These are phyloP conservation scores for Callinectes sapidus DNA, from an alignment of 2,888 invertebrate genomes.

Conservation along the genomic window DNA sequence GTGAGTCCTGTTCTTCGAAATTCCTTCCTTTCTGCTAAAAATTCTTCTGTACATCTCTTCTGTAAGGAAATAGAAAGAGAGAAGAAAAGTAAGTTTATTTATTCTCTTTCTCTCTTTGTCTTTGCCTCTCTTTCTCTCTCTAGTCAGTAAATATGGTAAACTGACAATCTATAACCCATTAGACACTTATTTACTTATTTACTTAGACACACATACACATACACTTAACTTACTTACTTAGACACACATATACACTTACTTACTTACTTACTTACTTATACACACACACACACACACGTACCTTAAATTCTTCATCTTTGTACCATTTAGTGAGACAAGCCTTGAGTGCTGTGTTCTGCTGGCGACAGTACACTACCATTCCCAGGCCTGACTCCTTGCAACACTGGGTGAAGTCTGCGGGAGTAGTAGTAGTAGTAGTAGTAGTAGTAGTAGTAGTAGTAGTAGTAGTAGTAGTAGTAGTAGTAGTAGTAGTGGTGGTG, in stretches of 20 bases:
- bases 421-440: slow-evolving; percentile 36
- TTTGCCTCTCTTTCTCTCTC: neutral
- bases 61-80: neutral
- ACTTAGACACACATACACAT: too few relatives aligned
- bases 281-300: neutral
- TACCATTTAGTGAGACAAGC: slow-evolving; percentile 84
- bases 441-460: neutral
- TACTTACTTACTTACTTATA: too few relatives aligned
- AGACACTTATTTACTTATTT: too few relatives aligned
- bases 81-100: neutral
- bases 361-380: slow-evolving; percentile 86
- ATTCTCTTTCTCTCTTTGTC: neutral
- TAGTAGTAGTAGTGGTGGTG: too few relatives aligned
- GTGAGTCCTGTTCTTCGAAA: slow-evolving; percentile 57
- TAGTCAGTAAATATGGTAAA: too few relatives aligned
- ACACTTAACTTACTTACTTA: too few relatives aligned
- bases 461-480: neutral
- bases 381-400: slow-evolving; percentile 82
- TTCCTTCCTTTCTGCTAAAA: slow-evolving; percentile 47
- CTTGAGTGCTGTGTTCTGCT: slow-evolving; percentile 83
- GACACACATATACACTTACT: neutral
- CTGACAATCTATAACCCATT: too few relatives aligned
- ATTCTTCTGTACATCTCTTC: slow-evolving; percentile 52
- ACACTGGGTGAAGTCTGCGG: slow-evolving; percentile 81
- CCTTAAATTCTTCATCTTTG: slow-evolving; percentile 58